Conservation (phyloP, 2,113 vertebrate species). For the Varanus salvator region DNA sequence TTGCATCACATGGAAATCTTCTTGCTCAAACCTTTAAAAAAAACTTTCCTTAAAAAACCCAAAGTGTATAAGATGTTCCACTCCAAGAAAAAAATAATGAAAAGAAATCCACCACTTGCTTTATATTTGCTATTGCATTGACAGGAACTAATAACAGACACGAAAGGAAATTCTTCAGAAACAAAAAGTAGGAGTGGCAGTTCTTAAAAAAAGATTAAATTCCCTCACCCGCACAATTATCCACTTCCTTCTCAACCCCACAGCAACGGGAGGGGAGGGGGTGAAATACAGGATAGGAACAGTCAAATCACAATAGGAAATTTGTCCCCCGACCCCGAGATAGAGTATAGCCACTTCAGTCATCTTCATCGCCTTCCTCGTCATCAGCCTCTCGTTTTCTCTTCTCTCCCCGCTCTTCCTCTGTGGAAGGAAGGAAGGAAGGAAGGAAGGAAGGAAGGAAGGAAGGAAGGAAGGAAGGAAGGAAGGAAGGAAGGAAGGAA, state of each 20-base stretch:
- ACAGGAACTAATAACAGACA: slow-evolving; percentile 69
- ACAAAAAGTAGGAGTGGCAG: slow-evolving; percentile 51
- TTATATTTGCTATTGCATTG: slow-evolving; percentile 68
- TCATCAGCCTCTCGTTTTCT: slow-evolving; percentile 97
- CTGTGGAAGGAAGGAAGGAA: slow-evolving; percentile 62
- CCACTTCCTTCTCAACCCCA: slow-evolving; percentile 85
- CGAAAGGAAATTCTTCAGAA: slow-evolving; percentile 67
- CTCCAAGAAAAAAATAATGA: slow-evolving; percentile 43
- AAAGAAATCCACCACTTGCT: slow-evolving; percentile 61
- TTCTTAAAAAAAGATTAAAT: slow-evolving; percentile 65
- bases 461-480: slow-evolving; percentile 21
- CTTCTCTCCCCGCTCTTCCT: slow-evolving; percentile 91
- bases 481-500: too few species aligned
- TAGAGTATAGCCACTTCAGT: slow-evolving; percentile 81
- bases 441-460: too few species aligned
- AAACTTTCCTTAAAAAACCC: background rate
- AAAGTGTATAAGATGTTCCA: slow-evolving; percentile 46
- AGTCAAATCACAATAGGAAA: slow-evolving; percentile 91
- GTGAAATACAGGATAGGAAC: slow-evolving; percentile 87
- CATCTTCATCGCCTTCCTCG: slow-evolving; percentile 90
- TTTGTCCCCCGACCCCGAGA: slow-evolving; percentile 59
- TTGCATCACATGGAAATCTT: background rate
- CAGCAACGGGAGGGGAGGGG: slow-evolving; percentile 78
- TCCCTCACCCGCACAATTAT: slow-evolving; percentile 77
- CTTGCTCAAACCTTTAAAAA: background rate